Percentiles rank a stretch among this genome's conserved stretches.
phyloP scores from a whole-genome alignment of 1,140 invertebrate species.

The Cotesia chilonis region DNA sequence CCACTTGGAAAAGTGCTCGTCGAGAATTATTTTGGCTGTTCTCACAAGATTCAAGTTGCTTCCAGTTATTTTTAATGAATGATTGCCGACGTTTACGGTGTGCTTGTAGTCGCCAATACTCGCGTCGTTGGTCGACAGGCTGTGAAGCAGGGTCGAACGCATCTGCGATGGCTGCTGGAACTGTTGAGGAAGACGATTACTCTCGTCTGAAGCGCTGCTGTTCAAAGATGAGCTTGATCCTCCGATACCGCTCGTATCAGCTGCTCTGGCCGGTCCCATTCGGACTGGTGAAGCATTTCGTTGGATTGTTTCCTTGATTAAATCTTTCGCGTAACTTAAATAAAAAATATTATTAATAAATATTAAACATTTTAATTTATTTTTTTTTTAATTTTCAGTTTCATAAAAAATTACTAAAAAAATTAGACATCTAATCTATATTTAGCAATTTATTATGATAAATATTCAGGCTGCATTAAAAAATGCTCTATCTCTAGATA shows the following conservation, averaged over 20 bases:
- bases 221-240: slow-evolving; percentile 75
- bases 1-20: slow-evolving; percentile 77
- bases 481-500: no score
- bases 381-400: not conserved
- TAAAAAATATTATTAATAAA: slow-evolving; percentile 30
- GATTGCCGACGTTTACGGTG: slow-evolving; percentile 81
- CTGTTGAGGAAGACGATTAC: slow-evolving; percentile 62
- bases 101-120: slow-evolving; percentile 86
- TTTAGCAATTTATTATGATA: no score
- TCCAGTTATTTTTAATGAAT: slow-evolving; percentile 85
- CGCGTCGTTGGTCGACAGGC: slow-evolving; percentile 83
- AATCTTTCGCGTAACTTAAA: slow-evolving; percentile 83
- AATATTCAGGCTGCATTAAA: no score
- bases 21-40: slow-evolving; percentile 84
- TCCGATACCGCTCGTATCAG: slow-evolving; percentile 70
- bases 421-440: no score
- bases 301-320: slow-evolving; percentile 92
- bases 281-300: slow-evolving; percentile 90
- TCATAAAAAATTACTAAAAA: no score
- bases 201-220: slow-evolving; percentile 79
- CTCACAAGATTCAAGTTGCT: slow-evolving; percentile 83
- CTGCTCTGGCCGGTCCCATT: slow-evolving; percentile 68
- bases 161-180: slow-evolving; percentile 50
- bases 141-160: slow-evolving; percentile 73
- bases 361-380: not conserved